Evolutionary conservation across 2,888 invertebrate species (phyloP).

Genomic region (Escarpia spicata): DNA sequence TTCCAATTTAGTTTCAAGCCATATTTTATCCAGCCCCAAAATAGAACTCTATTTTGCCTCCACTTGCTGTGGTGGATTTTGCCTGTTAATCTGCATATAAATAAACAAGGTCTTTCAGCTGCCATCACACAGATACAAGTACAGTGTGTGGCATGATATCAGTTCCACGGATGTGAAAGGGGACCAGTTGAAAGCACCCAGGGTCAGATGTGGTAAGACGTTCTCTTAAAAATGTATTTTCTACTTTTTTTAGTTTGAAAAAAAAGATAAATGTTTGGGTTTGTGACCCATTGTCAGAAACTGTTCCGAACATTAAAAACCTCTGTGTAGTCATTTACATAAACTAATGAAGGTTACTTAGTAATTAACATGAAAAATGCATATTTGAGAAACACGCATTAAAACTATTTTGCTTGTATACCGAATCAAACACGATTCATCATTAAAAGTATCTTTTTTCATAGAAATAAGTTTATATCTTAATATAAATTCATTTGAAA

Average conservation of each 20-base stretch:
- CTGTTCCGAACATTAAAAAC: too few species aligned
- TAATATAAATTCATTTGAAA: too few species aligned
- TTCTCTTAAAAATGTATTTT: neutral
- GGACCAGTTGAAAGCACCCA: conserved; percentile 55
- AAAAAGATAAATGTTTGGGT: neutral
- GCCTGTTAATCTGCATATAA: neutral
- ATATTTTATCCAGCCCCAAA: neutral
- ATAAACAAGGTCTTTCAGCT: conserved; percentile 45
- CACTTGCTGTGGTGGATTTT: neutral
- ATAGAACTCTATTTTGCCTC: neutral
- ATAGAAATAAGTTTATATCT: too few species aligned
- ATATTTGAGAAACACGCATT: too few species aligned
- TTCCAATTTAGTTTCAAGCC: neutral
- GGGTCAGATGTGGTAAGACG: conserved; percentile 53
- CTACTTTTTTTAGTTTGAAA: neutral
- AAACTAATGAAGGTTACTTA: too few species aligned
- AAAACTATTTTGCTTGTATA: too few species aligned
- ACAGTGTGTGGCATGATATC: conserved; percentile 60
- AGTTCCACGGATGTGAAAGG: conserved; percentile 49
- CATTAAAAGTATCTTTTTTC: too few species aligned
- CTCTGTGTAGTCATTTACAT: too few species aligned
- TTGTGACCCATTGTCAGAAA: too few species aligned
- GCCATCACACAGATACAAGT: conserved; percentile 56
- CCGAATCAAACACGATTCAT: too few species aligned
- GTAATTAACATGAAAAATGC: too few species aligned